These are phyloP conservation scores for Patella caerulea DNA, from an alignment of 2,888 invertebrate species.

Conservation along the genomic window DNA sequence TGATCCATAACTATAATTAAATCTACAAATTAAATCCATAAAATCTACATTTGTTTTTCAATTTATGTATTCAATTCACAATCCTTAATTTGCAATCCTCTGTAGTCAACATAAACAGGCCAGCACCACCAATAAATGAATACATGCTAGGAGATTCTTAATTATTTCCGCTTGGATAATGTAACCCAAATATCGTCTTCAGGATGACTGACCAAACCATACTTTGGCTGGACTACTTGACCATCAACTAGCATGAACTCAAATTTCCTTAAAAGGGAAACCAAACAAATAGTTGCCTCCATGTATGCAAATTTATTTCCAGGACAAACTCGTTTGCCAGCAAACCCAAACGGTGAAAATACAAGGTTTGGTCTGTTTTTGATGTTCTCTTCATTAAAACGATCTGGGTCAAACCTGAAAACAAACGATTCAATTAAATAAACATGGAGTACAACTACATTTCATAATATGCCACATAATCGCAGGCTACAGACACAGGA, in stretches of 20 bases:
- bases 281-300: conserved; percentile 57
- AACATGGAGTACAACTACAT: background rate
- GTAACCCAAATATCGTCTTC: conserved; percentile 70
- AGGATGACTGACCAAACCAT: conserved; percentile 69
- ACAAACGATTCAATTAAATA: background rate
- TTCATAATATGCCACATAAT: background rate
- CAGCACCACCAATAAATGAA: no score
- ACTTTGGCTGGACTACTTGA: conserved; percentile 63
- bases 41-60: no score
- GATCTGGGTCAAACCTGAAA: conserved; percentile 69
- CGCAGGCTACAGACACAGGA: background rate
- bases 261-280: conserved; percentile 61
- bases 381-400: conserved; percentile 58
- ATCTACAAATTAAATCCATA: no score
- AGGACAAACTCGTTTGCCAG: conserved; percentile 66
- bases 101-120: no score
- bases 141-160: no score
- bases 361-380: conserved; percentile 50
- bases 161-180: conserved; percentile 47
- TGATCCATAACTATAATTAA: no score
- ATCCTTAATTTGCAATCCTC: no score
- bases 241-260: conserved; percentile 64
- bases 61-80: no score
- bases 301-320: conserved; percentile 60
- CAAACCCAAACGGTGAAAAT: conserved; percentile 71